Evolutionary conservation across 2,797 vertebrate species (phyloP).

Genomic region (Notolabrus celidotus): DNA sequence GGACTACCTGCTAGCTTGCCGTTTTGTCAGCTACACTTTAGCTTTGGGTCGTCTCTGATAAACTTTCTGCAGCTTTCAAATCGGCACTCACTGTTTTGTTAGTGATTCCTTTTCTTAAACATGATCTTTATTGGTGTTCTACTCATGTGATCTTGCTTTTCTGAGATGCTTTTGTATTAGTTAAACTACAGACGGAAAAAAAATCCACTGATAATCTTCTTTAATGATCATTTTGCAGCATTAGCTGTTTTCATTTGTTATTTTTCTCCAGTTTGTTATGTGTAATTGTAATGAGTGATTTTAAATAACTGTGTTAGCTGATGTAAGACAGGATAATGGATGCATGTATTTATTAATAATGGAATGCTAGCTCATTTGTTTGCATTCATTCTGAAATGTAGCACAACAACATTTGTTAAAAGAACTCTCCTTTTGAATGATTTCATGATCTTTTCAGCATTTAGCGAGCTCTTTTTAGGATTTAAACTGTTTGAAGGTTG

Average conservation of each 20-base stretch:
- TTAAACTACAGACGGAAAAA: conserved; percentile 36
- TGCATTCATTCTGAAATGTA: conserved; percentile 56
- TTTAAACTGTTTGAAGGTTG: conserved; percentile 53
- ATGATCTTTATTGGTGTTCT: too few relatives aligned
- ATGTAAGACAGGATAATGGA: conserved; percentile 67
- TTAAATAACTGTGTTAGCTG: conserved; percentile 48
- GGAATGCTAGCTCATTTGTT: conserved; percentile 73
- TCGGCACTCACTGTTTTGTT: too few relatives aligned
- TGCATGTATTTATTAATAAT: conserved; percentile 86
- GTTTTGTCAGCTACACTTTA: too few relatives aligned
- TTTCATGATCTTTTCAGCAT: conserved; percentile 37
- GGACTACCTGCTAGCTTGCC: too few relatives aligned
- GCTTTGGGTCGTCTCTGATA: too few relatives aligned
- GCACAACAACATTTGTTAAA: conserved; percentile 61
- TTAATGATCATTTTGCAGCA: conserved; percentile 65
- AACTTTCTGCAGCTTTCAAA: too few relatives aligned
- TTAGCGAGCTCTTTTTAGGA: conserved; percentile 52
- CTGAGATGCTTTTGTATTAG: conserved; percentile 59
- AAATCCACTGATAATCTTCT: conserved; percentile 43
- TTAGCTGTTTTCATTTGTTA: conserved; percentile 64
- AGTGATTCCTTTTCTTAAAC: too few relatives aligned
- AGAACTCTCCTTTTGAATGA: conserved; percentile 50
- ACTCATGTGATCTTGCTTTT: conserved; percentile 48
- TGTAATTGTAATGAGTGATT: conserved; percentile 42
- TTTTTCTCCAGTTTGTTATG: conserved; percentile 49